A percentile compares a stretch with the other conserved stretches of the same genome.
These are phyloP conservation scores for Pissodes strobi DNA, from an alignment of 1,140 invertebrate genomes.

Conservation along the genomic window DNA sequence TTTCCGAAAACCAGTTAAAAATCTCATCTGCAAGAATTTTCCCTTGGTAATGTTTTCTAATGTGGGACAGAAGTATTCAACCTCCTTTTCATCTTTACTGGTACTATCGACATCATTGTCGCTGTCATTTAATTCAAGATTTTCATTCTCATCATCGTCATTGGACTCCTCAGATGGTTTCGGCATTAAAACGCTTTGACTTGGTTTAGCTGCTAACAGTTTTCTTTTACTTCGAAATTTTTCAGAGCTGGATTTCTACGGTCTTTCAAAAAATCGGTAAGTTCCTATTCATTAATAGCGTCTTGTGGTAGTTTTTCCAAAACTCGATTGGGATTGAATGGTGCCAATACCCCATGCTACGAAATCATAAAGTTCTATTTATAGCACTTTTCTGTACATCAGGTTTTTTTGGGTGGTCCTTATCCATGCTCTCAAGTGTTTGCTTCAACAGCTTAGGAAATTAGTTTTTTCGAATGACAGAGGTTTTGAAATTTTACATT, in stretches of 20 bases:
- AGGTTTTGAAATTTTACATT: too few relatives aligned
- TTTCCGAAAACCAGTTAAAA: slow-evolving; percentile 25
- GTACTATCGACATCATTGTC: slow-evolving; percentile 12
- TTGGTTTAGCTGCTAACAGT: too few relatives aligned
- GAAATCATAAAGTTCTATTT: slow-evolving; percentile 11
- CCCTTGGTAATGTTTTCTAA: too few relatives aligned
- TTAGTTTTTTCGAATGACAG: slow-evolving; percentile 10
- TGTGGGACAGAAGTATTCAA: too few relatives aligned
- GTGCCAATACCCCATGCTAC: neutral
- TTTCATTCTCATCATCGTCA: slow-evolving; percentile 9
- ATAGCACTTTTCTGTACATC: slow-evolving; percentile 1
- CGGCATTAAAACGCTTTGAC: slow-evolving; percentile 9
- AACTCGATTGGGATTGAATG: neutral
- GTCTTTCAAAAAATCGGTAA: neutral
- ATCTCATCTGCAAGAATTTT: slow-evolving; percentile 19
- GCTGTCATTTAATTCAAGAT: slow-evolving; percentile 16
- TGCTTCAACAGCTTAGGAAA: too few relatives aligned
- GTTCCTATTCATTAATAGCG: slow-evolving; percentile 6
- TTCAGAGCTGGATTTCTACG: slow-evolving; percentile 15
- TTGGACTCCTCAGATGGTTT: too few relatives aligned
- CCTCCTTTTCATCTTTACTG: slow-evolving; percentile 6
- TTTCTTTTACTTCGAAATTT: too few relatives aligned
- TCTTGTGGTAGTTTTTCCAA: too few relatives aligned
- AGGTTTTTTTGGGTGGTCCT: too few relatives aligned
- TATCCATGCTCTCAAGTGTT: too few relatives aligned